Evolutionary conservation across 1,140 invertebrate genomes (phyloP), one percentile per base, ranked within the genome.

Genomic region (Macrotrachela quadricornifera): DNA sequence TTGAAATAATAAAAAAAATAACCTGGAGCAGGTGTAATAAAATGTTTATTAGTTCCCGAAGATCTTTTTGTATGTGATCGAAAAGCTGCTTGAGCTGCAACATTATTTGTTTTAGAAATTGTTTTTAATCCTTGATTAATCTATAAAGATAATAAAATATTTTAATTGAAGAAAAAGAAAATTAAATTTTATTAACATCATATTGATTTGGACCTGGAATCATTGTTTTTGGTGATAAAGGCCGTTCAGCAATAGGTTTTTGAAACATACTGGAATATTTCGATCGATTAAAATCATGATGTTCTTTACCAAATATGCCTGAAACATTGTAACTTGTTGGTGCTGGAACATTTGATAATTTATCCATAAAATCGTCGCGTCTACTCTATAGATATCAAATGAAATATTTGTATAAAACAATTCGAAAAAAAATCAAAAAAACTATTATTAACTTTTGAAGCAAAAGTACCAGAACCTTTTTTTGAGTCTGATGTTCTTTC

Each of bases 61-160:
- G n/a, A 44, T 41, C 51, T 13, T 53, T 53, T 53, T 15, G 51
- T 53, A 46, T 53, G 45, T 15, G 51, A 53, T 37, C 38, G 46
- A 21, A 53, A 53, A 15, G 51, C 44, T 30, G 51, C 42, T 39
- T 43, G n/a, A 8, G 51, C 51, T n/a, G 41, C 10, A 21, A 47
- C 51, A 42, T 53, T 53, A 37, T 53, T 53, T n/a, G 18, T n/a
- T 47, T 53, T 53, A 14, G n/a, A 4, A 4, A 9, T 18, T 18
- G 2, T 46, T 46, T 47, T 48, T 53, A 18, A 47, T 10, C 17
- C 44, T 53, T 12, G 18, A 14, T 16, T 15, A 44, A 36, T 45
- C 44, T 14, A 41, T 4, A 8, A 30, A 30, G 21, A 4, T 4
- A 8, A 30, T 4, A 30, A 30, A 8, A 30, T 4, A 30, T 30